Base-by-base conservation (phyloP, 1,140 invertebrate species). In the Ips nitidus region DNA sequence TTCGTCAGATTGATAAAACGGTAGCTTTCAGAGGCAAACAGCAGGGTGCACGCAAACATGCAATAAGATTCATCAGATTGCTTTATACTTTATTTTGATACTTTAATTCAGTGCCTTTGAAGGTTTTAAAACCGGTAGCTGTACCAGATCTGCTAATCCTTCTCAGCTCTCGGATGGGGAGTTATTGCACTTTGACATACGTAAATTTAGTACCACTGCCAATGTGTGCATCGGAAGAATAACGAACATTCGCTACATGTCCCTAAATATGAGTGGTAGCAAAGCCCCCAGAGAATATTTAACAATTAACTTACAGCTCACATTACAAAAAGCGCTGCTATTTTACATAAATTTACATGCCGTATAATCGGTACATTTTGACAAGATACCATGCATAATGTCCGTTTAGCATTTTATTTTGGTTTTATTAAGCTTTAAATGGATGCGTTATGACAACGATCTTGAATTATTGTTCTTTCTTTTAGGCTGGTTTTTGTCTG, bases 261-360 rank as follows among this genome's bases (percentile, higher is more conserved):
- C 45, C 22, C 45, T 50, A 50, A 8, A 8, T 50, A 22, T 6
- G 7, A 56, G 22, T 56, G 53, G 53, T 56, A 56, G 53, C 53
- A 7, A n/a, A 56, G 22, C 53, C 53, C 37, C 53, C 53, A 56
- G 53, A 36, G 53, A 56, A 56, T 56, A 56, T 56, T 37, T 37
- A 56, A 56, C 53, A 56, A 56, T 56, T 56, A 56, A 56, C 53
- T 56, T 40, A 74, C 70, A 71, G 73, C 67, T 71, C 50, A 43
- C 60, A 73, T 70, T 71, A 76, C 73, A 75, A 72, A 76, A 74
- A 73, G 69, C 70, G 61, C 22, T 65, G 50, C 59, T 71, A 70
- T 75, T 76, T 76, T 76, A 75, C 75, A 76, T 76, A 76, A 76
- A 76, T 76, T 76, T 75, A 72, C 75, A 76, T 76, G 68, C 52